Base-by-base conservation (phyloP, 2,797 vertebrate species). In the Sebastes diaconus region DNA sequence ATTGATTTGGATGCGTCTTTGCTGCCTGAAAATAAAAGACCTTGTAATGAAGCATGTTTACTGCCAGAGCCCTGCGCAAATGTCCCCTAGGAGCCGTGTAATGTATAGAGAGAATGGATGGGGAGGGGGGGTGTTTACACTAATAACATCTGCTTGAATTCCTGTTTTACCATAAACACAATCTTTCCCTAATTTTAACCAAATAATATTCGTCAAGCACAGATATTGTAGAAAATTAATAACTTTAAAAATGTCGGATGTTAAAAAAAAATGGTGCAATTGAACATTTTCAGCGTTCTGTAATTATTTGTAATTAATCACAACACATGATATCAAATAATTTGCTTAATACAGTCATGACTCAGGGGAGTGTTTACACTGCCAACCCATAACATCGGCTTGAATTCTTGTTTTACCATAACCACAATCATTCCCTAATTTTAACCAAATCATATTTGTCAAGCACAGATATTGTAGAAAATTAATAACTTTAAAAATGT, bases 41-140 rank as follows among this genome's bases (percentile, higher is more conserved):
- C 88, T 83, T 83, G 86, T 90, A 91, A 91, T 91, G 86, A 90
- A 77, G 68, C 75, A 11, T 90, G 86, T 89, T 92, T 92, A 88
- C 86, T 85, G 86, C 78, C 61, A 50, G 65, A 78, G 79, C 65
- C 55, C 36, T 60, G 59, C 14, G 4, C 64, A 75, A 88, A 80
- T 78, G 75, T 93, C 84, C 80, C 82, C 60, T 6, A 75, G 83
- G 84, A 86, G 66, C 80, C 77, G 58, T 88, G 82, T 75, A 84
- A 86, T 85, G 55, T 80, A 85, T 57, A 73, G 69, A 75, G 69
- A 67, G 81, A 29, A 36, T 25, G 27, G 30, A 34, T 20, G 25
- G 64, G 59, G 39, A 25, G 10, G 22, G 59, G 63, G 4, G 22
- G 20, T 42, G 29, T 69, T 77, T 79, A 68, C 16, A 3, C 80